Percentiles rank a stretch among this genome's conserved stretches.
Conservation (phyloP, 2,113 vertebrate species). For the Trematomus loennbergii region DNA sequence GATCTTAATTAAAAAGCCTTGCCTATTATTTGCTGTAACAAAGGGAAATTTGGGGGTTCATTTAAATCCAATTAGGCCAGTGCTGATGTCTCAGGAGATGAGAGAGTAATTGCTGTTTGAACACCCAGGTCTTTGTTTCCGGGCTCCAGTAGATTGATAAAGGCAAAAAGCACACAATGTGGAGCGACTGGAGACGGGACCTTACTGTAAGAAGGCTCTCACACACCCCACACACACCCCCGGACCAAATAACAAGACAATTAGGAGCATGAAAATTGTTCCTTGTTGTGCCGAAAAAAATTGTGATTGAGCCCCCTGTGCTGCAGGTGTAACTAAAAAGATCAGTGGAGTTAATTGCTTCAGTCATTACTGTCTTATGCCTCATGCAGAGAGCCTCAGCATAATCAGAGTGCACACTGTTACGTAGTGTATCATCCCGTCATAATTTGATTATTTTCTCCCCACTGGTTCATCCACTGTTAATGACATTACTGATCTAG, state of each 20-base stretch:
- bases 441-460: conserved; percentile 25
- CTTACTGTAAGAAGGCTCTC: conserved; percentile 62
- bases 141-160: conserved; percentile 92
- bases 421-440: conserved; percentile 17
- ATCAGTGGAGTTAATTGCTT: conserved; percentile 65
- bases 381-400: conserved; percentile 78
- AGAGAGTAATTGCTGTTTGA: conserved; percentile 92
- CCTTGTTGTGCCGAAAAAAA: conserved; percentile 45
- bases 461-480: conserved; percentile 58
- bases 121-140: conserved; percentile 94
- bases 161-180: conserved; percentile 90
- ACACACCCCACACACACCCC: conserved; percentile 30
- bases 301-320: conserved; percentile 46
- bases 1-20: conserved; percentile 98
- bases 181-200: conserved; percentile 87
- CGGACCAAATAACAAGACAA: conserved; percentile 71
- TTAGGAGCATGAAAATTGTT: conserved; percentile 70
- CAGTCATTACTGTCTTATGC: conserved; percentile 50
- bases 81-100: conserved; percentile 85
- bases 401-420: conserved; percentile 54
- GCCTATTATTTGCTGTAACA: conserved; percentile 96
- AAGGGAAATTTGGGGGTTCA: conserved; percentile 96
- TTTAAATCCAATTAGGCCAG: conserved; percentile 99
- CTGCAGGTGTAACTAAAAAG: conserved; percentile 47
- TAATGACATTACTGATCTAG: conserved; percentile 52